These are phyloP conservation scores for Cyprinella venusta DNA, from an alignment of 2,797 vertebrate species.

Conservation along the genomic window DNA sequence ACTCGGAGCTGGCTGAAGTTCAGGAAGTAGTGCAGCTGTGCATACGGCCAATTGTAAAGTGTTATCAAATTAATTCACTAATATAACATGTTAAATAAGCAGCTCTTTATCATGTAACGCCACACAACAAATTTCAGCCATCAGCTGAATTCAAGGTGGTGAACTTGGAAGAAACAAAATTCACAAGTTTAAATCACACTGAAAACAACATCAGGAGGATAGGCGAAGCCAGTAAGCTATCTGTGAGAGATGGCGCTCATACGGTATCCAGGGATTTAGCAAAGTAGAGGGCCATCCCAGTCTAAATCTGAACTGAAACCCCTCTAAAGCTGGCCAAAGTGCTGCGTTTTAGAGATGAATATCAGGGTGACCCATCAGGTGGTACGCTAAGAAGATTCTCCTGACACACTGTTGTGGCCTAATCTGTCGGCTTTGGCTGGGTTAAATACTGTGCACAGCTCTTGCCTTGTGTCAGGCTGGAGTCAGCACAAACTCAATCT, in stretches of 20 bases:
- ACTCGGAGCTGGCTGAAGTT: no score
- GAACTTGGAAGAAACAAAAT: constrained; percentile 23
- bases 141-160: constrained; percentile 18
- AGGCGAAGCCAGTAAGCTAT: constrained; percentile 19
- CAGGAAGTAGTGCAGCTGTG: no score
- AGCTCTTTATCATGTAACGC: background rate
- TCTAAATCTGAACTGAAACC: constrained; percentile 43
- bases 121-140: background rate
- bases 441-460: constrained; percentile 56
- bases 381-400: constrained; percentile 59
- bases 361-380: constrained; percentile 59
- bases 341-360: constrained; percentile 60
- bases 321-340: constrained; percentile 52
- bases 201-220: constrained; percentile 31
- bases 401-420: constrained; percentile 55
- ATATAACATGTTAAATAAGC: background rate
- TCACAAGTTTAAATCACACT: constrained; percentile 38
- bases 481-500: constrained; percentile 63
- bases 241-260: constrained; percentile 6
- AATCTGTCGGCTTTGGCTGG: constrained; percentile 59
- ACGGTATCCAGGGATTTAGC: constrained; percentile 25
- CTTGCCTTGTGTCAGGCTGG: constrained; percentile 44
- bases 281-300: constrained; percentile 46
- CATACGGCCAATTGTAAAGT: no score
- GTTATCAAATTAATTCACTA: background rate